Base-by-base conservation (phyloP, 2,797 vertebrate species). In the Emys orbicularis region DNA sequence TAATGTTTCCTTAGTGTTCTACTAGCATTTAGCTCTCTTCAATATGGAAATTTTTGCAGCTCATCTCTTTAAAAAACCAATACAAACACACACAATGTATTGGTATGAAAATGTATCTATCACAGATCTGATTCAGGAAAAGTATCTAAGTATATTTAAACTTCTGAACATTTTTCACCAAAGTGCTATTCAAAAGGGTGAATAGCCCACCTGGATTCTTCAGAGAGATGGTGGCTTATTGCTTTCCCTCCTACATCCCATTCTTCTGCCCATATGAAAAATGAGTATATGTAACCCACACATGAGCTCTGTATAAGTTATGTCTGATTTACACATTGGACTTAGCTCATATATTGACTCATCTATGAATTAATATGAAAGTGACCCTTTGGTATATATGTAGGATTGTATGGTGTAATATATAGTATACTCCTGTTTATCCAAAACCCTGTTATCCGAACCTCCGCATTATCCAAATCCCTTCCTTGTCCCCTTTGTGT, bases 91-190 rank as follows among this genome's bases (percentile, higher is more conserved):
- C 18, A 19, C 65, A 89, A 27, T 59, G 16, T 88, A 91, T 93
- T 96, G 88, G 94, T 90, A 88, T 95, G 44, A 90, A 95, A 95
- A 72, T 90, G 84, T 84, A 25, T 88, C 50, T 27, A 56, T 18
- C 25, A 59, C 57, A 21, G 18, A 68, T 37, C 65, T 11, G 9
- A n/a, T 65, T 61, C 61, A 65, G 34, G 83, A 92, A 92, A 81
- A 49, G 80, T 53, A 88, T 92, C 31, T 57, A 94, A 90, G 50
- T 86, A 12, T 74, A 65, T 87, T 88, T 87, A 57, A 89, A 87
- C 52, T 37, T 83, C 57, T 59, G 49, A 92, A 87, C 29, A 49
- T 92, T 47, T 41, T 83, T 37, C 52, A 79, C 81, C 50, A 94
- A 83, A 84, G 83, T 89, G 15, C 37, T 76, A 90, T 81, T 89